Evolutionary conservation across 2,888 invertebrate species (phyloP).

Genomic region (Cephus rjabovi): DNA sequence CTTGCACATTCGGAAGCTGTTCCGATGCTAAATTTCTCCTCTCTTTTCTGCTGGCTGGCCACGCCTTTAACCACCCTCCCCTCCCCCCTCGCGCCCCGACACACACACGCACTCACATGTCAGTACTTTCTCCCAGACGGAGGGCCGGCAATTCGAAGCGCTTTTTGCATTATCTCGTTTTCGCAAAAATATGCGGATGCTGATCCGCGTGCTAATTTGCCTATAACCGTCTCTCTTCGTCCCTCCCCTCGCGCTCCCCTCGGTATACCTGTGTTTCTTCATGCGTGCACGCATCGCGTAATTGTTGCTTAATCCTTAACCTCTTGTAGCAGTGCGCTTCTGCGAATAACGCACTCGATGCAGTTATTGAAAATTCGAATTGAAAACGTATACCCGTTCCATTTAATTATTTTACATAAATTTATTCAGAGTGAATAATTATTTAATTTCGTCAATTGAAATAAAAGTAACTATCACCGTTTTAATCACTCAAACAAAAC

Average conservation of each 20-base stretch:
- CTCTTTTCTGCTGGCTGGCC: conserved; percentile 43
- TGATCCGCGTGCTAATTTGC: conserved; percentile 49
- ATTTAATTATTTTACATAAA: background rate
- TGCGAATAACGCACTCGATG: background rate
- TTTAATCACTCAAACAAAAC: no score
- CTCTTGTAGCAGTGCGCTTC: background rate
- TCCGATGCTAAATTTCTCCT: background rate
- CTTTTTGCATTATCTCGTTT: conserved; percentile 64
- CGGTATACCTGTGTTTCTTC: background rate
- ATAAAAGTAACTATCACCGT: background rate
- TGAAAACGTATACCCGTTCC: background rate
- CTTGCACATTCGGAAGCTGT: conserved; percentile 34
- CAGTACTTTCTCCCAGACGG: conserved; percentile 26
- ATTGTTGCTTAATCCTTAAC: background rate
- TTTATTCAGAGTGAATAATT: background rate
- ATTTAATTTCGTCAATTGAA: background rate
- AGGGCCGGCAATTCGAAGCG: conserved; percentile 40
- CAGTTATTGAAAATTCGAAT: background rate
- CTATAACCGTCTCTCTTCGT: background rate
- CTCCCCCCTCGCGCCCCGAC: conserved; percentile 4
- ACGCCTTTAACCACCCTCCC: conserved; percentile 41
- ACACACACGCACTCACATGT: background rate
- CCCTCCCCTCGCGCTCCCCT: conserved; percentile 27
- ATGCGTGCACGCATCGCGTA: background rate
- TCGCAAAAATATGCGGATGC: conserved; percentile 61